phyloP scores from a whole-genome alignment of 2,888 invertebrate genomes.

The Lomographa bimaculata region DNA sequence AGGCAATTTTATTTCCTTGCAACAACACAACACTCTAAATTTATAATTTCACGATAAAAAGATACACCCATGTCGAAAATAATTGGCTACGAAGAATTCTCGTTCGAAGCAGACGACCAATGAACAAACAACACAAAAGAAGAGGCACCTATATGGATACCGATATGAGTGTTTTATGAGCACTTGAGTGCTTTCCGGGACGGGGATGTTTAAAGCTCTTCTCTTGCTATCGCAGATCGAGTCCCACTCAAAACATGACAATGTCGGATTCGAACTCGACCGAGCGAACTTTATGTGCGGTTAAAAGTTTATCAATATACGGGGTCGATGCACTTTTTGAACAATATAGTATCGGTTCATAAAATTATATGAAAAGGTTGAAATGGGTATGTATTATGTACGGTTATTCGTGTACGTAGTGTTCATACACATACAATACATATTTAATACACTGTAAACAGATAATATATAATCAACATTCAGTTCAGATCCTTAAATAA shows the following conservation, averaged over 20 bases:
- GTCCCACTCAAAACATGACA: conserved; percentile 67
- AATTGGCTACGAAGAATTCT: conserved; percentile 27
- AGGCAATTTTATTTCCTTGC: no score
- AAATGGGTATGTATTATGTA: no score
- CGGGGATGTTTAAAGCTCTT: conserved; percentile 64
- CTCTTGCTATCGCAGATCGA: conserved; percentile 52
- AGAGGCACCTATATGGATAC: conserved; percentile 56
- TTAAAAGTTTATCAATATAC: conserved; percentile 63
- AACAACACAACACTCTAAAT: no score
- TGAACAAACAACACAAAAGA: conserved; percentile 58
- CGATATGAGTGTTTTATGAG: conserved; percentile 76
- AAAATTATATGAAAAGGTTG: no score
- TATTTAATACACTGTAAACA: no score
- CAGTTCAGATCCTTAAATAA: no score
- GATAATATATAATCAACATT: no score
- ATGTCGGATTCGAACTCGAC: conserved; percentile 63
- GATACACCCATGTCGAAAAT: no score
- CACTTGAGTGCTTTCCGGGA: conserved; percentile 69
- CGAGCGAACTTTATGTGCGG: conserved; percentile 56
- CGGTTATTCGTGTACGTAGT: no score
- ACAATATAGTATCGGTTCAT: no score
- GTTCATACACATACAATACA: no score
- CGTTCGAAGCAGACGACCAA: conserved; percentile 26
- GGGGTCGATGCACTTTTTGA: not conserved
- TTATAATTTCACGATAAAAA: no score